Evolutionary conservation across 37 sponge, comb jelly and placozoan genomes (phyloP).

Genomic region (Mnemiopsis leidyi): DNA sequence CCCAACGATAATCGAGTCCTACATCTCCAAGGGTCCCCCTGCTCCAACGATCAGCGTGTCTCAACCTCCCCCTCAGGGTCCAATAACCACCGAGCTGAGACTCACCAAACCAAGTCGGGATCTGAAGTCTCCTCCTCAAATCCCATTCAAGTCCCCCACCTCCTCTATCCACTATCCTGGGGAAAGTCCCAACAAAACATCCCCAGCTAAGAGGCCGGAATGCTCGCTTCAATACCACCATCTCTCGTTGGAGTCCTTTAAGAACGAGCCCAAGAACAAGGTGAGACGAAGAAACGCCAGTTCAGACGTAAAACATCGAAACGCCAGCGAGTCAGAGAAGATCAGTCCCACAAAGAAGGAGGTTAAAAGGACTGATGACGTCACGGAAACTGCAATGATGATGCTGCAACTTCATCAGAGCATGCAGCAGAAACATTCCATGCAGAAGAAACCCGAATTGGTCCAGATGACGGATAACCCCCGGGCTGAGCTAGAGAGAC

Average conservation of each 20-base stretch:
- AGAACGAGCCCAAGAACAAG: constrained; percentile 60
- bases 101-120: constrained; percentile 22
- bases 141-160: neutral
- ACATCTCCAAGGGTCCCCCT: constrained; percentile 4
- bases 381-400: constrained; percentile 57
- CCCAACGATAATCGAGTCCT: constrained; percentile 39
- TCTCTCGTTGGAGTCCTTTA: constrained; percentile 60
- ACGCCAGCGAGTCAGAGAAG: neutral
- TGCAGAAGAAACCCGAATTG: constrained; percentile 13
- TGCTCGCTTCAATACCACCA: constrained; percentile 55
- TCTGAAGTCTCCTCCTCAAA: constrained; percentile 35
- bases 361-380: constrained; percentile 24
- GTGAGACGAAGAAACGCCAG: constrained; percentile 21
- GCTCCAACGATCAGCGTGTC: neutral
- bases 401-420: constrained; percentile 29
- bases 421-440: neutral
- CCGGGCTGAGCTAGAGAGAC: constrained; percentile 25
- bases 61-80: neutral
- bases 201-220: constrained; percentile 38
- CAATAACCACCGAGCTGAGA: neutral
- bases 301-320: constrained; percentile 18
- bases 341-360: neutral
- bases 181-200: constrained; percentile 5
- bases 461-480: constrained; percentile 17
- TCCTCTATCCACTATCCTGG: neutral